Evolutionary conservation across 2,888 invertebrate genomes (phyloP).

Genomic region (Tipula unca): DNA sequence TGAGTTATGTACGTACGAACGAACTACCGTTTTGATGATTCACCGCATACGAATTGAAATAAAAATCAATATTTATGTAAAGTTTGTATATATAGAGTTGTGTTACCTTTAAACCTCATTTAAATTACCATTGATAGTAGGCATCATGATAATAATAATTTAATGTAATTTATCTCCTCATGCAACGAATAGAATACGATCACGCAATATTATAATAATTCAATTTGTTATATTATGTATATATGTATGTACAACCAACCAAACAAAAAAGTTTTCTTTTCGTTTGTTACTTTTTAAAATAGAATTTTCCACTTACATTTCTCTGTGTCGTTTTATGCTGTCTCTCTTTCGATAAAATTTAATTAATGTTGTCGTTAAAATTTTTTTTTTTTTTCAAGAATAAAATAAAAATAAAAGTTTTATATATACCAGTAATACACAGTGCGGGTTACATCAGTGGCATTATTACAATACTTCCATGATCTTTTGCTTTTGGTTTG

Average conservation of each 20-base stretch:
- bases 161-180: background rate
- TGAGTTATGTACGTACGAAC: background rate
- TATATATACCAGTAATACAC: background rate
- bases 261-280: background rate
- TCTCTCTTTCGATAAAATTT: background rate
- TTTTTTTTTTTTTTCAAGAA: background rate
- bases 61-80: background rate
- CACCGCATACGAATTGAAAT: background rate
- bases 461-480: background rate
- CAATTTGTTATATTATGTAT: background rate
- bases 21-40: background rate
- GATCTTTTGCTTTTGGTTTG: background rate
- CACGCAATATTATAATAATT: conserved; percentile 14
- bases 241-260: background rate
- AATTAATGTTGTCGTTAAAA: background rate
- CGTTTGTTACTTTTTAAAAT: background rate
- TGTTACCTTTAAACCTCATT: background rate
- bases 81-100: background rate
- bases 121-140: background rate
- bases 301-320: background rate
- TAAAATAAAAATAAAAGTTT: background rate
- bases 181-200: background rate
- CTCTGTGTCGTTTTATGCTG: background rate
- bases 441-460: background rate
- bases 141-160: background rate